These are phyloP conservation scores for Lepisosteus oculatus DNA, from an alignment of 2,113 vertebrate species.

Conservation along the genomic window DNA sequence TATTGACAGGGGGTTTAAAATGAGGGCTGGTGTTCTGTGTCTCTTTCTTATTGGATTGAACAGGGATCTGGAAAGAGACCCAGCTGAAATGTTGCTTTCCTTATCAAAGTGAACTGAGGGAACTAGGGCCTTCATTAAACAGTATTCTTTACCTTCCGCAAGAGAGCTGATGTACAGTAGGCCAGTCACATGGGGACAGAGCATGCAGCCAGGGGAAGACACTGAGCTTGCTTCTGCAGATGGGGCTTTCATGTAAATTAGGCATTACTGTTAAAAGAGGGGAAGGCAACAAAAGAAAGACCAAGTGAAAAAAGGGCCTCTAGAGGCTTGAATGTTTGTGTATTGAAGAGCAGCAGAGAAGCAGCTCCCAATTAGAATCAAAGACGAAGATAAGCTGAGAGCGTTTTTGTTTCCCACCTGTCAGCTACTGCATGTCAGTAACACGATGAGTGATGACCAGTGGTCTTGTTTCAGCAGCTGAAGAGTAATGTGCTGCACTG, in stretches of 20 bases:
- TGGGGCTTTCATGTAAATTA: not conserved
- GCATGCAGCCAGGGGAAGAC: not conserved
- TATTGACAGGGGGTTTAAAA: too few relatives aligned
- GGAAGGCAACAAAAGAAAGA: not conserved
- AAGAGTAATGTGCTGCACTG: not conserved
- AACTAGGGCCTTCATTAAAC: not conserved
- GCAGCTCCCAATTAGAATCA: not conserved
- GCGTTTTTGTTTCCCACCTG: not conserved
- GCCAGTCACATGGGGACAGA: not conserved
- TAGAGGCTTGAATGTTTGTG: not conserved
- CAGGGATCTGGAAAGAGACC: not conserved
- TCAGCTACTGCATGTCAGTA: not conserved
- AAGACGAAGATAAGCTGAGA: not conserved
- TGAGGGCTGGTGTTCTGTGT: too few relatives aligned
- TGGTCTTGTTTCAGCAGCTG: not conserved
- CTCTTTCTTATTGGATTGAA: too few relatives aligned
- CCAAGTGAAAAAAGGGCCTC: not conserved
- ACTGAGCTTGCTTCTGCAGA: not conserved
- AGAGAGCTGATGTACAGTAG: not conserved
- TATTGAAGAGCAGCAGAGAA: not conserved
- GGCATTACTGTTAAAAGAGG: not conserved
- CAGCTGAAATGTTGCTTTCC: not conserved
- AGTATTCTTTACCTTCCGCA: not conserved
- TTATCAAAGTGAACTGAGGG: not conserved
- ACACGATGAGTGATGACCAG: not conserved